A percentile compares a stretch with the other conserved stretches of the same genome.
phyloP scores from a whole-genome alignment of 1,140 invertebrate genomes.

The Bombus breviceps region DNA sequence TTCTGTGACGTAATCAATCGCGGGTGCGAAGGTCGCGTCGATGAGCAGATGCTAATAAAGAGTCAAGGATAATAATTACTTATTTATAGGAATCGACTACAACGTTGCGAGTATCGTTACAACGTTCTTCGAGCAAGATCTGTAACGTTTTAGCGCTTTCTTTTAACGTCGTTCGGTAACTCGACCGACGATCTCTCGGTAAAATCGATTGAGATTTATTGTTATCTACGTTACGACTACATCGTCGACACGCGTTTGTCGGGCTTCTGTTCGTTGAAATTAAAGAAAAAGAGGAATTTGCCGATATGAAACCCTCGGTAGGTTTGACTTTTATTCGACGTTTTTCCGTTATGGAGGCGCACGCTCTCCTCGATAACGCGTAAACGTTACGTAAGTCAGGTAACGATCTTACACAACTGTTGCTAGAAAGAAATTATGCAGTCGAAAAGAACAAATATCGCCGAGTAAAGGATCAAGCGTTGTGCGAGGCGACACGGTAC shows the following conservation, averaged over 20 bases:
- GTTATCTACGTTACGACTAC: too few species aligned
- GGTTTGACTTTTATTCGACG: too few species aligned
- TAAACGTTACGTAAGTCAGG: slow-evolving; percentile 2
- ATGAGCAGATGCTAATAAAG: slow-evolving; percentile 67
- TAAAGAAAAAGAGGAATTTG: background rate
- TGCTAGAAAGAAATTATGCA: slow-evolving; percentile 11
- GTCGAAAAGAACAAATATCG: background rate
- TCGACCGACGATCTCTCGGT: background rate
- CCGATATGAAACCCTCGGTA: too few species aligned
- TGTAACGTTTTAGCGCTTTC: background rate
- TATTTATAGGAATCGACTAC: slow-evolving; percentile 46
- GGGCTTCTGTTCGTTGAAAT: background rate
- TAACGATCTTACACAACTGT: background rate
- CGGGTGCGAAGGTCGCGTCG: slow-evolving; percentile 52
- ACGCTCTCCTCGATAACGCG: background rate
- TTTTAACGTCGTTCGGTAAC: background rate
- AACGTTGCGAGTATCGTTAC: background rate
- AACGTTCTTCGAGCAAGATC: background rate
- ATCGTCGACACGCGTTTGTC: fast-evolving
- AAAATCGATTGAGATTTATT: background rate
- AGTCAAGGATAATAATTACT: slow-evolving; percentile 65
- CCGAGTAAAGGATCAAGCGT: background rate
- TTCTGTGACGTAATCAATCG: slow-evolving; percentile 62
- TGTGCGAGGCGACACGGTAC: background rate
- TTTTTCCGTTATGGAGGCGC: background rate